These are phyloP conservation scores for Bursaphelenchus mucronatus DNA, from an alignment of 1,140 invertebrate species.

Conservation along the genomic window DNA sequence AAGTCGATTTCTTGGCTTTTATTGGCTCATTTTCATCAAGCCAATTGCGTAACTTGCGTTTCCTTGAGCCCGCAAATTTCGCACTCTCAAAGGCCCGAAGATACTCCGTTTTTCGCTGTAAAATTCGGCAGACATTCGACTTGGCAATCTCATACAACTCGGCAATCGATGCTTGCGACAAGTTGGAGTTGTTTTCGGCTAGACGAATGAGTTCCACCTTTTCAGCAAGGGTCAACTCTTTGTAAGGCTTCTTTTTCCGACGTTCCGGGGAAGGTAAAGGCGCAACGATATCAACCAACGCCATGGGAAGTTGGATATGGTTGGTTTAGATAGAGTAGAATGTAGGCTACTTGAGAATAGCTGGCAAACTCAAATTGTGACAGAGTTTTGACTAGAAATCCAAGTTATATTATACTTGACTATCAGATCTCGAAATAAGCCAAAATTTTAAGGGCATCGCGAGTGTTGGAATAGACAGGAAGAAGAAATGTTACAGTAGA, in stretches of 20 bases:
- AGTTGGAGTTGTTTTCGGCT: slow-evolving; percentile 49
- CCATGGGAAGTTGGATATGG: no score
- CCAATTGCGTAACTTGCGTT: slow-evolving; percentile 43
- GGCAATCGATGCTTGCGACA: slow-evolving; percentile 55
- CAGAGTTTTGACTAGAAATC: no score
- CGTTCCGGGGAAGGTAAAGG: no score
- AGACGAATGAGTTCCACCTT: slow-evolving; percentile 53
- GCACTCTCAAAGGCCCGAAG: slow-evolving; percentile 47
- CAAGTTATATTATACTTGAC: no score
- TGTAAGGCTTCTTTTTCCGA: slow-evolving; percentile 56
- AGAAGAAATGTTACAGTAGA: no score
- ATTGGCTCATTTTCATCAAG: not conserved
- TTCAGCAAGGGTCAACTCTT: slow-evolving; percentile 54
- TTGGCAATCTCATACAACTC: slow-evolving; percentile 55
- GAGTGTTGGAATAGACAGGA: no score
- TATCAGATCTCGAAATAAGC: no score
- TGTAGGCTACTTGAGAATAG: no score
- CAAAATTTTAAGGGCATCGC: no score
- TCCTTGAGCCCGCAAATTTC: slow-evolving; percentile 48
- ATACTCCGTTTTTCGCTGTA: slow-evolving; percentile 54
- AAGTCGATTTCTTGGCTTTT: slow-evolving; percentile 10
- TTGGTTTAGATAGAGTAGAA: no score
- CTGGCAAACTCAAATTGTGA: no score
- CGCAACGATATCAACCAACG: no score
- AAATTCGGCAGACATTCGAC: slow-evolving; percentile 54